A percentile compares a stretch with the other conserved stretches of the same genome.
phyloP scores from a whole-genome alignment of 2,797 vertebrate genomes.

The Dipus sagitta region DNA sequence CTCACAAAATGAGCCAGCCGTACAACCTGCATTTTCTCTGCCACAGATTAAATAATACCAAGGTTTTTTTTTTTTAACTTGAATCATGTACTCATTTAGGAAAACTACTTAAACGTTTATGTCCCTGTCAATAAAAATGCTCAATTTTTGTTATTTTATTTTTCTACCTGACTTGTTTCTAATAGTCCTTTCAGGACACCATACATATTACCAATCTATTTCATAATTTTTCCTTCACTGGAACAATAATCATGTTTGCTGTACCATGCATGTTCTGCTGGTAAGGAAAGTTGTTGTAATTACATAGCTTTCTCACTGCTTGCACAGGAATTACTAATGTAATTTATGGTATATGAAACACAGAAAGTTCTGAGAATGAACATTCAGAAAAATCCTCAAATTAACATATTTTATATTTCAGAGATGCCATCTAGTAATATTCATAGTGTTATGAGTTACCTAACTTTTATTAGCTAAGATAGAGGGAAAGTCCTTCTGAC shows the following conservation, averaged over 20 bases:
- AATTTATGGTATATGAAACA: background rate
- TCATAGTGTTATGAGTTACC: too few species aligned
- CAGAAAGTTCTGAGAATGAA: background rate
- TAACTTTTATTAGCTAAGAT: too few species aligned
- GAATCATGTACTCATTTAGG: background rate
- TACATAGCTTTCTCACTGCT: background rate
- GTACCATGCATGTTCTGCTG: background rate
- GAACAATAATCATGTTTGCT: background rate
- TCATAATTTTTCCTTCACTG: background rate
- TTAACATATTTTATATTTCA: background rate
- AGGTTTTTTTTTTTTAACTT: background rate
- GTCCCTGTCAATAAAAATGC: background rate
- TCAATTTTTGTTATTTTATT: background rate
- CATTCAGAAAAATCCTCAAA: background rate
- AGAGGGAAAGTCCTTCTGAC: too few species aligned
- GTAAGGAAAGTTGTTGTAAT: background rate
- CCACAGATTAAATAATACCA: background rate
- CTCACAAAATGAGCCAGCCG: background rate
- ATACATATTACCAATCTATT: background rate
- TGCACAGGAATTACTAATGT: background rate
- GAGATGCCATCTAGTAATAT: background rate
- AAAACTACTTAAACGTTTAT: background rate
- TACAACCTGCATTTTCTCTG: background rate
- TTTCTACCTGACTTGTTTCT: background rate
- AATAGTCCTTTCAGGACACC: background rate